Evolutionary conservation across 2,888 invertebrate species (phyloP).

Genomic region (Melanostoma scalare): DNA sequence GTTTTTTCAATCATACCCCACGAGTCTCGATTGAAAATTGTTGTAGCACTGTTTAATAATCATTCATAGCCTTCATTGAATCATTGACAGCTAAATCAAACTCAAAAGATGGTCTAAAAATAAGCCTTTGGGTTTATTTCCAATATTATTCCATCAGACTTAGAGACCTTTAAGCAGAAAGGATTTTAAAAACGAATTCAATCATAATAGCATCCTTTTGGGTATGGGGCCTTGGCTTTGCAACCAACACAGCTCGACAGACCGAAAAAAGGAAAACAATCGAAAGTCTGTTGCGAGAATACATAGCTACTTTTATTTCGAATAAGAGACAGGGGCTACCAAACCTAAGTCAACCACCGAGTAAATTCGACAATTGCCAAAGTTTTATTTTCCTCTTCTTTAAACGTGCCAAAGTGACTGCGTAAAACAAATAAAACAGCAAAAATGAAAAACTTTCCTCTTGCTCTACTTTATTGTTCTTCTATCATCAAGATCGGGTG

Average conservation of each 20-base stretch:
- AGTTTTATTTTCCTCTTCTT: constrained; percentile 14
- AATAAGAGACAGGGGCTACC: not conserved
- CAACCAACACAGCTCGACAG: not conserved
- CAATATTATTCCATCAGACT: too few species aligned
- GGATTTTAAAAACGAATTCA: too few species aligned
- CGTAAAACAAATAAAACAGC: constrained; percentile 42
- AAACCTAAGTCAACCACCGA: constrained; percentile 36
- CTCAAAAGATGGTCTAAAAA: too few species aligned
- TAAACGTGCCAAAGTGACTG: constrained; percentile 50
- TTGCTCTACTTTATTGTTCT: constrained; percentile 11
- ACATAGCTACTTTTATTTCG: not conserved
- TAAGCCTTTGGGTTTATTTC: too few species aligned
- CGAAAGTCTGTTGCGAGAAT: not conserved
- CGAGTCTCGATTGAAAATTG: too few species aligned
- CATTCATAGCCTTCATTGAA: too few species aligned
- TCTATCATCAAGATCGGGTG: constrained; percentile 34
- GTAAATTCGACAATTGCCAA: constrained; percentile 58
- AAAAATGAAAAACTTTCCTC: constrained; percentile 38
- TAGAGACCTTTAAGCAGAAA: too few species aligned
- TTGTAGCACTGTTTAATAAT: too few species aligned
- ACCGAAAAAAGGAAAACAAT: not conserved
- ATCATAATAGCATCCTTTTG: too few species aligned
- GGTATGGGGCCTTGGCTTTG: too few species aligned
- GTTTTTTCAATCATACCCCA: too few species aligned
- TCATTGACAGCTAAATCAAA: too few species aligned